Percentiles rank a stretch among this genome's conserved stretches.
Conservation (phyloP, 92 coral and sea anemone genomes). For the Parazoanthus swiftii region DNA sequence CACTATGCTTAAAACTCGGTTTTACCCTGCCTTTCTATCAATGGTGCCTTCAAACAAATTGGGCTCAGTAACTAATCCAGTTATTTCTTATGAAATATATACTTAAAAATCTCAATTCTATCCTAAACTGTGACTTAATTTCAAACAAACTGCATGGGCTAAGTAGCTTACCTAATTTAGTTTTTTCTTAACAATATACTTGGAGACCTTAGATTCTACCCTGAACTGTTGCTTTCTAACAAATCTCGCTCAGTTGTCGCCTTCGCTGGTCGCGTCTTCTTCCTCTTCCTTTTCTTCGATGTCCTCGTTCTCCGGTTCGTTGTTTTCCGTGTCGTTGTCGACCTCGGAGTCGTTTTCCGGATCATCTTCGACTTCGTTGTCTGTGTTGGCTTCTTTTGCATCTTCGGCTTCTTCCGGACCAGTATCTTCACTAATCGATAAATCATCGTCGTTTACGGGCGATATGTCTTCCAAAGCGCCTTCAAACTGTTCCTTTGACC, state of each 20-base stretch:
- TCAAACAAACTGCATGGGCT: not conserved
- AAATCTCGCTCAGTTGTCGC: not conserved
- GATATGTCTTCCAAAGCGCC: constrained; percentile 13
- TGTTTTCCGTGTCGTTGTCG: not conserved
- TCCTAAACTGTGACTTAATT: not conserved
- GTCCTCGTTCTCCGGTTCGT: not conserved
- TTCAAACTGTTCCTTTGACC: constrained; percentile 2
- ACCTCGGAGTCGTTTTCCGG: not conserved
- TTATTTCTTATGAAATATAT: no score
- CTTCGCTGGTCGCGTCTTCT: not conserved
- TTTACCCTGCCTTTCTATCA: not conserved
- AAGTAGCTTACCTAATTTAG: not conserved
- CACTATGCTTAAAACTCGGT: no score
- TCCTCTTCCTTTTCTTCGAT: not conserved
- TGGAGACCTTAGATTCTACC: not conserved
- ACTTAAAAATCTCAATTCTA: not conserved
- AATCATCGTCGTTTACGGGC: not conserved
- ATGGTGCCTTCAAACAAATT: not conserved
- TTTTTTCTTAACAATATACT: not conserved
- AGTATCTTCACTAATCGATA: constrained; percentile 11
- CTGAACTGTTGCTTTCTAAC: not conserved
- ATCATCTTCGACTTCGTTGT: not conserved
- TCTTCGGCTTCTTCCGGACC: constrained; percentile 15
- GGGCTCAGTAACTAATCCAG: not conserved
- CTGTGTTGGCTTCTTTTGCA: not conserved